Evolutionary conservation across 2,113 vertebrate species (phyloP).

Genomic region (Antechinus flavipes): DNA sequence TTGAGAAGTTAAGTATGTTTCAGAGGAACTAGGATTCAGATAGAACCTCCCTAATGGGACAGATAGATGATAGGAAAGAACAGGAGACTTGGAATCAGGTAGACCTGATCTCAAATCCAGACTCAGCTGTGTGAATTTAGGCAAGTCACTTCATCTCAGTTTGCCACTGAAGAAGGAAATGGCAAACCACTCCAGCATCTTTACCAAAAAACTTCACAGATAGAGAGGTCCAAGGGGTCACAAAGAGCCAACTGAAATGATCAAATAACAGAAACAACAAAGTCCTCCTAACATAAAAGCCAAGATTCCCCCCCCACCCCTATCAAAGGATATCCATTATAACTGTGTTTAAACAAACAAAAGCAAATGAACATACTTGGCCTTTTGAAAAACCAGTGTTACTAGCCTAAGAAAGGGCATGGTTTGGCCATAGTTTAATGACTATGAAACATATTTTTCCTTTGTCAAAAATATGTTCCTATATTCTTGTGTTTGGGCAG

Average conservation of each 20-base stretch:
- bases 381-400: conserved; percentile 15
- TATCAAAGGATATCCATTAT: background rate
- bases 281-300: background rate
- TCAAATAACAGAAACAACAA: background rate
- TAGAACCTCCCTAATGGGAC: background rate
- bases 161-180: no score
- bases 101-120: background rate
- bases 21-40: background rate
- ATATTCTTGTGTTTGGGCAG: conserved; percentile 57
- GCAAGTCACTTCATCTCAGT: no score
- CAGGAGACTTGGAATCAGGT: background rate
- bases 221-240: background rate
- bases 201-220: background rate
- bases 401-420: background rate
- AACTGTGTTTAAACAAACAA: background rate
- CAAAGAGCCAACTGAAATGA: background rate
- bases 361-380: background rate
- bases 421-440: background rate
- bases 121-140: no score
- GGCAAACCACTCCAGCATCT: no score
- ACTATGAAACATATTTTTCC: background rate
- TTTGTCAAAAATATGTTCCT: conserved; percentile 57
- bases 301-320: background rate
- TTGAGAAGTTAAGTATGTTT: background rate
- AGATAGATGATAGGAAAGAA: background rate